Percentiles rank a stretch among this genome's conserved stretches.
Conservation (phyloP, 2,797 vertebrate species). For the Onychomys arenicola region DNA sequence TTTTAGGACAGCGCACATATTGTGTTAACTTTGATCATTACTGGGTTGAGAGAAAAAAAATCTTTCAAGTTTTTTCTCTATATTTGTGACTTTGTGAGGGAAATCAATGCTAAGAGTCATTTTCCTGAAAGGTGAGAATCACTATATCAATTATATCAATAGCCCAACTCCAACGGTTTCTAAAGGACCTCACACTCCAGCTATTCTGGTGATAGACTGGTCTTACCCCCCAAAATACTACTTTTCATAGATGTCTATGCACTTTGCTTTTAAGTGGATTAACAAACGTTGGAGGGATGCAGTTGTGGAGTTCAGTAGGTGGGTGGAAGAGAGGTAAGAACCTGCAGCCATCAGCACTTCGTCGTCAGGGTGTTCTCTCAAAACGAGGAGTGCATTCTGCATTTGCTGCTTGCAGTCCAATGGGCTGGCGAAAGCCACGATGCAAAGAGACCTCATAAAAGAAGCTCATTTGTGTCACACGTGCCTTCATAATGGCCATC, state of each 20-base stretch:
- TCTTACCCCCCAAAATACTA: background rate
- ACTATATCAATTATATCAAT: background rate
- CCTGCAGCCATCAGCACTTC: background rate
- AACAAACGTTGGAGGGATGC: background rate
- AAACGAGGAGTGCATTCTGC: background rate
- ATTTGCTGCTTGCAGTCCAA: background rate
- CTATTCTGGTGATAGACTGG: background rate
- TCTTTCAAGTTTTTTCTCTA: constrained; percentile 56
- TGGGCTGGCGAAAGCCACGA: background rate
- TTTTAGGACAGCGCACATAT: background rate
- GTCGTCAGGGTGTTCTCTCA: background rate
- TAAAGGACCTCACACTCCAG: background rate
- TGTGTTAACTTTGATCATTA: constrained; percentile 41
- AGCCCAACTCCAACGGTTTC: constrained; percentile 40
- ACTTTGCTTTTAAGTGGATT: constrained; percentile 16
- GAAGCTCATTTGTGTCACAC: background rate
- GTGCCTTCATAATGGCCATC: constrained; percentile 30
- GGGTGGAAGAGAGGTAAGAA: constrained; percentile 3
- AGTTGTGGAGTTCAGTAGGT: background rate
- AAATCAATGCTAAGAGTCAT: background rate
- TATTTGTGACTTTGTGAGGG: background rate
- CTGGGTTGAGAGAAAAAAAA: constrained; percentile 30
- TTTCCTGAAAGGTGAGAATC: background rate
- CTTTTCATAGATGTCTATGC: background rate
- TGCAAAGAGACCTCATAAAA: constrained; percentile 1